These are phyloP conservation scores for Gymnocephalus cernua DNA, from an alignment of 2,113 vertebrate genomes.

Conservation along the genomic window DNA sequence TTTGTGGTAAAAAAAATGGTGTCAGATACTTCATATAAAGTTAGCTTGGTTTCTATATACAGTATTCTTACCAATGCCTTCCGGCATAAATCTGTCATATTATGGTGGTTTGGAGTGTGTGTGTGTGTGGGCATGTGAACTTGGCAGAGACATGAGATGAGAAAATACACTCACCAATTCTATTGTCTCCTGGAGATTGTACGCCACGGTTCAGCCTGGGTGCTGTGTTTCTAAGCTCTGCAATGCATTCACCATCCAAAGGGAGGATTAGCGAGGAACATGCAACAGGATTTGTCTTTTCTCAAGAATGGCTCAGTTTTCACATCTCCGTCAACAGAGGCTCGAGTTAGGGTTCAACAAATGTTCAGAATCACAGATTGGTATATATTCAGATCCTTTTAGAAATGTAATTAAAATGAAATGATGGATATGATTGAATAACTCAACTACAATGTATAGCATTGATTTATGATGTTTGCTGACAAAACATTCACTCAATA, in stretches of 20 bases:
- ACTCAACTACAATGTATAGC: neutral
- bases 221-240: slow-evolving; percentile 70
- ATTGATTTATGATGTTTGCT: neutral
- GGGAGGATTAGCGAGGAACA: slow-evolving; percentile 72
- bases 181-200: slow-evolving; percentile 77
- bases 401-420: neutral
- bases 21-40: slow-evolving; percentile 19
- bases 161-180: slow-evolving; percentile 71
- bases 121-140: slow-evolving; percentile 74
- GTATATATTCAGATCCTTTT: neutral
- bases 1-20: neutral
- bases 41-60: slow-evolving; percentile 40
- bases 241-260: slow-evolving; percentile 65
- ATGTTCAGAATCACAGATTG: slow-evolving; percentile 30
- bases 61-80: slow-evolving; percentile 36
- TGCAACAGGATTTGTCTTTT: slow-evolving; percentile 66
- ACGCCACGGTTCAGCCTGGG: slow-evolving; percentile 65
- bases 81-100: slow-evolving; percentile 57
- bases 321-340: slow-evolving; percentile 59
- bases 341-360: slow-evolving; percentile 43
- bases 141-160: slow-evolving; percentile 72
- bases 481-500: neutral
- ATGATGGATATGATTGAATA: neutral
- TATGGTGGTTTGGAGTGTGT: slow-evolving; percentile 38
- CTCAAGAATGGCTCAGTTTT: slow-evolving; percentile 61